These are phyloP conservation scores for Mugil cephalus DNA, from an alignment of 2,113 vertebrate genomes.

Conservation along the genomic window DNA sequence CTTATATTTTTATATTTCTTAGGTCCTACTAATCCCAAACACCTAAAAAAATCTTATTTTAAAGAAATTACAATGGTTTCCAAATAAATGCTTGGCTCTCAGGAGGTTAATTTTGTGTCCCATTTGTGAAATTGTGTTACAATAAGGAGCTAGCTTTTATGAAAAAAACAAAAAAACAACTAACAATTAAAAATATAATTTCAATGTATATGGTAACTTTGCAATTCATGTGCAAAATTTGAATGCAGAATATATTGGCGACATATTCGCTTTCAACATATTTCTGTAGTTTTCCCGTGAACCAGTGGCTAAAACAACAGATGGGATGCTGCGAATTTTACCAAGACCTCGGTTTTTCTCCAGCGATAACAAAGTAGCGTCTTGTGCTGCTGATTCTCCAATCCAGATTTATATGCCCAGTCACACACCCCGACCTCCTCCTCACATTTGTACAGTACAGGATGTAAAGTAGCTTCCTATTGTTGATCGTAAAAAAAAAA, in stretches of 20 bases:
- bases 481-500: too few species aligned
- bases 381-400: constrained; percentile 14
- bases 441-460: not conserved
- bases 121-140: too few species aligned
- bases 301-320: constrained; percentile 22
- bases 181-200: not conserved
- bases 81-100: too few species aligned
- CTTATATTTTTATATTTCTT: too few species aligned
- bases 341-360: constrained; percentile 4
- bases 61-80: too few species aligned
- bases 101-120: too few species aligned
- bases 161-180: not conserved
- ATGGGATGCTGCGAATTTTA: constrained; percentile 37
- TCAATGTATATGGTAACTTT: not conserved
- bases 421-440: not conserved
- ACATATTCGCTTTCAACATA: constrained; percentile 16
- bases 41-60: too few species aligned
- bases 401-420: too few species aligned
- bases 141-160: too few species aligned
- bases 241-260: not conserved
- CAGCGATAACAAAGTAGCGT: not conserved
- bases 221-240: not conserved
- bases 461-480: not conserved
- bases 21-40: too few species aligned
- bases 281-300: constrained; percentile 1